Evolutionary conservation across 2,888 invertebrate genomes (phyloP), one percentile per base, ranked within the genome.

Genomic region (Chrysotoxum bicinctum): DNA sequence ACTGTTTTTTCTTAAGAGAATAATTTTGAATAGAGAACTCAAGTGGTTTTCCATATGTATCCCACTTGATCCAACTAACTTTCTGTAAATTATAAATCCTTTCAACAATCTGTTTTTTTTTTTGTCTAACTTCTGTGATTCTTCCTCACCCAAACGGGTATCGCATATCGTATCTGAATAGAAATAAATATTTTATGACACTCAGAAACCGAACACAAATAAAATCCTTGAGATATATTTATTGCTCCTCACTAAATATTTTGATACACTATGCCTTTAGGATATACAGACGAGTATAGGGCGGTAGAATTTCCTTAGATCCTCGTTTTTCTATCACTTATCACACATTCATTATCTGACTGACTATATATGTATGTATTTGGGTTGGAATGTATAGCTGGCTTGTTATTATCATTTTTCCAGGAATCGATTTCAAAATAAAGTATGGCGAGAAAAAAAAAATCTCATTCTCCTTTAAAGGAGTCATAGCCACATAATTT

Each of bases 221-320:
- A 78, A 78, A 78, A 56, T 54, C 45, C 64, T 56, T 64, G 64
- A 70, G 12, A 54, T 62, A 37, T 69, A 77, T 70, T 70, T 72
- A 64, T 62, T 64, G n/a, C 54, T 35, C 58, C 32, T 60, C 58
- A 48, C 9, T 32, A 62, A 43, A 64, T 64, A 48, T 64, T 45
- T 64, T 32, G 50, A 50, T 62, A 69, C 23, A 35, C 12, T 10
- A 35, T 26, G 23, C 45, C 12, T 45, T 16, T 21, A 26, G 54
- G 30, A 62, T 45, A 37, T 35, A 32, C n/a, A 5, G 10, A 2
- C 5, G 16, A 7, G 26, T 19, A 45, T 32, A 32, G 5, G 69
- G 79, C 84, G 84, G 84, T 72, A 32, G 26, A 75, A 50, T 72
- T 79, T 21, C 60, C 32, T 84, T 75, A 84, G 84, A 84, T 84